These are phyloP conservation scores for Cryptoblepharus egeriae DNA, from an alignment of 2,797 vertebrate genomes.

Conservation along the genomic window DNA sequence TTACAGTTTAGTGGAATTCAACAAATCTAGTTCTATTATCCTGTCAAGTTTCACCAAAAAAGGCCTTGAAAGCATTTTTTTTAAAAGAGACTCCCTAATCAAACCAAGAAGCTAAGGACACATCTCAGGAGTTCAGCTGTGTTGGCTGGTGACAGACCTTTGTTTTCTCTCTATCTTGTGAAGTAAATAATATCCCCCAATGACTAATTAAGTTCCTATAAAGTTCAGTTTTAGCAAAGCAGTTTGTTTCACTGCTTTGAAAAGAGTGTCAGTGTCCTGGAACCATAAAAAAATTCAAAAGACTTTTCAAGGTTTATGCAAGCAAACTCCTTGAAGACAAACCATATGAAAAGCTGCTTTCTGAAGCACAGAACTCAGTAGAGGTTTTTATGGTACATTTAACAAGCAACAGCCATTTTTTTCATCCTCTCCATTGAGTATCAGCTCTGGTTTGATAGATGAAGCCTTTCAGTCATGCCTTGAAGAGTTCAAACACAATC, in stretches of 20 bases:
- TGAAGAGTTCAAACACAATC: conserved; percentile 30
- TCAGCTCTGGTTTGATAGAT: conserved; percentile 49
- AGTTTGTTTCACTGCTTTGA: conserved; percentile 44
- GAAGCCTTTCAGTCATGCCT: conserved; percentile 30
- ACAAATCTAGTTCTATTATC: conserved; percentile 75
- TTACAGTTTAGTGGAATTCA: conserved; percentile 72
- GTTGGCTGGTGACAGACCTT: conserved; percentile 53
- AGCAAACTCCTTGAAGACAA: conserved; percentile 42
- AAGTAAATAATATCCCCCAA: conserved; percentile 59
- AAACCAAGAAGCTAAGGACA: conserved; percentile 43
- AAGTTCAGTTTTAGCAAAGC: conserved; percentile 57
- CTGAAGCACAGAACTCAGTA: conserved; percentile 36
- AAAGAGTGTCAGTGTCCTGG: conserved; percentile 52
- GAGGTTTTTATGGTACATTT: conserved; percentile 52
- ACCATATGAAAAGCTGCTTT: conserved; percentile 43
- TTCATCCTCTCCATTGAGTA: conserved; percentile 43
- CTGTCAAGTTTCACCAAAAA: conserved; percentile 68
- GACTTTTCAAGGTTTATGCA: conserved; percentile 46
- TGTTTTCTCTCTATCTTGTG: conserved; percentile 40
- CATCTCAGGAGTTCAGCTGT: conserved; percentile 50
- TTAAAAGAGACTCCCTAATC: conserved; percentile 52
- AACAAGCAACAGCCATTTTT: conserved; percentile 54
- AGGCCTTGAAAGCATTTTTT: conserved; percentile 57
- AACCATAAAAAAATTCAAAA: conserved; percentile 43
- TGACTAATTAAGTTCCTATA: conserved; percentile 57